Evolutionary conservation across 2,888 invertebrate genomes (phyloP).

Genomic region (Drosophila glabriapex): DNA sequence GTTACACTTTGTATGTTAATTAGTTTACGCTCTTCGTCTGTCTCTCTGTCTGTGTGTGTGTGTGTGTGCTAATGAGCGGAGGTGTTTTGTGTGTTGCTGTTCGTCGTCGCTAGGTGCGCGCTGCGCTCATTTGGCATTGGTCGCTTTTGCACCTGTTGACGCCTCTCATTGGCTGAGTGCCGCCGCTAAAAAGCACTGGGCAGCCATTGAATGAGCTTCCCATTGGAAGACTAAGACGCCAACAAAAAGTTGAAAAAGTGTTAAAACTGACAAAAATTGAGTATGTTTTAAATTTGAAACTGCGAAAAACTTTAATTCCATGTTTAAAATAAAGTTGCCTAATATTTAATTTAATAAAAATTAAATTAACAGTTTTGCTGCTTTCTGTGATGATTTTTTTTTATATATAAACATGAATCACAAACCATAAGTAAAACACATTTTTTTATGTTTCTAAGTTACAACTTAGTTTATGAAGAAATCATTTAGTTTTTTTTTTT

Average conservation of each 20-base stretch:
- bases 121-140: constrained; percentile 62
- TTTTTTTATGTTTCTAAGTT: too few relatives aligned
- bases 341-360: too few relatives aligned
- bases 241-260: background rate
- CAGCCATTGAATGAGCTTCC: constrained; percentile 42
- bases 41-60: constrained; percentile 18
- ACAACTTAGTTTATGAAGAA: too few relatives aligned
- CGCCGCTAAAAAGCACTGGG: constrained; percentile 32
- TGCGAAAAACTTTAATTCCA: too few relatives aligned
- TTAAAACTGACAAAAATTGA: background rate
- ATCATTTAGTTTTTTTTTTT: too few relatives aligned
- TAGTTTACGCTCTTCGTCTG: constrained; percentile 64
- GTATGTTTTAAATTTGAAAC: background rate
- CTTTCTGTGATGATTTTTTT: too few relatives aligned
- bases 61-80: constrained; percentile 68
- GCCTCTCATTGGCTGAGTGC: constrained; percentile 60
- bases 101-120: constrained; percentile 59
- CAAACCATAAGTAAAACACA: too few relatives aligned
- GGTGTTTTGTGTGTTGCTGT: constrained; percentile 51
- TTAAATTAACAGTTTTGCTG: too few relatives aligned
- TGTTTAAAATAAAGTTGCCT: too few relatives aligned
- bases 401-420: too few relatives aligned
- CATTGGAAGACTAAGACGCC: constrained; percentile 1
- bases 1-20: constrained; percentile 74
- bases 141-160: constrained; percentile 72